Percentiles rank a stretch among this genome's conserved stretches.
Conservation (phyloP, 2,888 invertebrate species). For the Polydrusus pterygomalis region DNA sequence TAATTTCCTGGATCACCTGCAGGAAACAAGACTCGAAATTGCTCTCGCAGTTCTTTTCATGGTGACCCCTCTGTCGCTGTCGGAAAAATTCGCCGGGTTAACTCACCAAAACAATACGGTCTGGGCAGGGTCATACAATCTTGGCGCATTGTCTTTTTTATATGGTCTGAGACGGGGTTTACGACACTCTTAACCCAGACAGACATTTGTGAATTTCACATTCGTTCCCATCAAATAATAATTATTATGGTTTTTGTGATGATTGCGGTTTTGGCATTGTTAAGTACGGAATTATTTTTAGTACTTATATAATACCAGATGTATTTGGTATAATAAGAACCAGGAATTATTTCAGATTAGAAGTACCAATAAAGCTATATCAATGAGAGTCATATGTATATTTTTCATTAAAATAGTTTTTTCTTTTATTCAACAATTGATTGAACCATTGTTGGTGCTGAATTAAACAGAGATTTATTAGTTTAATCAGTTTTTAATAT, state of each 20-base stretch:
- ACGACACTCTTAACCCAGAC: neutral
- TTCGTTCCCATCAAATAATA: conserved; percentile 15
- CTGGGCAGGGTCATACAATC: conserved; percentile 46
- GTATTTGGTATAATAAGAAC: too few species aligned
- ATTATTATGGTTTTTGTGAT: neutral
- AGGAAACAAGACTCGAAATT: conserved; percentile 35
- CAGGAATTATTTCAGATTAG: too few species aligned
- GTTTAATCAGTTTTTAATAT: too few species aligned
- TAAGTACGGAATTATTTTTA: neutral
- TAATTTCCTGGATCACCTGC: conserved; percentile 39
- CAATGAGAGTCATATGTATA: too few species aligned
- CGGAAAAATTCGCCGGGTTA: conserved; percentile 40
- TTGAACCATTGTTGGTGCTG: too few species aligned
- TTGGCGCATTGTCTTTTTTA: conserved; percentile 25
- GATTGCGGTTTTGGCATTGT: conserved; percentile 10
- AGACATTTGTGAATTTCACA: conserved; percentile 2
- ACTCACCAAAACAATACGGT: conserved; percentile 47
- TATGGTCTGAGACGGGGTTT: conserved; percentile 30
- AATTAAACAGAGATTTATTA: too few species aligned
- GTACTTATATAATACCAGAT: too few species aligned
- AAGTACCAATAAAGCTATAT: too few species aligned
- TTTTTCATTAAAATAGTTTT: too few species aligned
- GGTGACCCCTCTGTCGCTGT: conserved; percentile 45
- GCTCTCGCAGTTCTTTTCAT: conserved; percentile 29
- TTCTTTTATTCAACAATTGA: too few species aligned